Evolutionary conservation across 2,113 vertebrate genomes (phyloP), one percentile per base, ranked within the genome.

Genomic region (Sinocyclocheilus rhinocerous): DNA sequence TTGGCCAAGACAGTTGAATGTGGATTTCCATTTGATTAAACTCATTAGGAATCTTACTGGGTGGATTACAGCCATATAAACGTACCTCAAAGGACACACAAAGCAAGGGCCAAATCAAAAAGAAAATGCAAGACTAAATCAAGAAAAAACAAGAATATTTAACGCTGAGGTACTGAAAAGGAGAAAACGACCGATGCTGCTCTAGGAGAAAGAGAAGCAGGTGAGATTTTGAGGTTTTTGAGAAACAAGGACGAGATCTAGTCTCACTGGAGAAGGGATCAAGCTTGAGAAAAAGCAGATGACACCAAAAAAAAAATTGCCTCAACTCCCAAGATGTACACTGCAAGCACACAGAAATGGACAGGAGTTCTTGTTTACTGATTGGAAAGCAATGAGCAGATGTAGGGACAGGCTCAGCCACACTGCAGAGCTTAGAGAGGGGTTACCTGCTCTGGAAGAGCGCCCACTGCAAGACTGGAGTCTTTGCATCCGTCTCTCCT

Each of bases 361-460:
- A 48, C 9, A n/a, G 52, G 50, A 80, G 50, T 45, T 1, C 59
- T 65, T 84, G 33, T 45, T 78, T 42, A 36, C 39, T 78, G 81
- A 84, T 84, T 86, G 10, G 50, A 84, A 72, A 86, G 81, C 57
- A 88, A 73, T 57, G 24, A 89, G 6, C 15, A 59, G 75, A 73
- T 57, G 78, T 29, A 70, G 70, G 11, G 29, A 18, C 26, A 36
- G 50, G 50, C 24, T 84, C 70, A 80, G n/a, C 18, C 6, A 13
- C 48, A 76, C 39, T 85, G 81, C 24, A 69, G 88, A 45, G 42
- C 42, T 45, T 10, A 45, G 45, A 87, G 87, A 50, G 55, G 76
- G 76, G 85, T 94, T 95, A 95, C 94, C 95, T 95, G 92, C 88
- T 91, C 90, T 88, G 87, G 84, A 15, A 52, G 90, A 87, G 83